These are phyloP conservation scores for Lethenteron camtschaticum DNA, from an alignment of 2,113 vertebrate species.

Conservation along the genomic window DNA sequence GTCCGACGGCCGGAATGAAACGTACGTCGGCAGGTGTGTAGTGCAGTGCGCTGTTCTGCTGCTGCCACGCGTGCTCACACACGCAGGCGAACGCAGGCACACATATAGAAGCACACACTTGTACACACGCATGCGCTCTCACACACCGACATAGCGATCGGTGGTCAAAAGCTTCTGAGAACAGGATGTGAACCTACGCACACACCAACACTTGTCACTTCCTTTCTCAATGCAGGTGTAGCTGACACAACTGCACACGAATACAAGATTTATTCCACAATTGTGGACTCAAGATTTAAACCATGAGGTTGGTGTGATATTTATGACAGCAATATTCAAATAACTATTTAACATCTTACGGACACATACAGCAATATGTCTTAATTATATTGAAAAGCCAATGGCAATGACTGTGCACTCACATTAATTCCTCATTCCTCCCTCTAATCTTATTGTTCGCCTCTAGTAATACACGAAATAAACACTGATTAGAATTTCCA, in stretches of 20 bases:
- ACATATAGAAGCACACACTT: not conserved
- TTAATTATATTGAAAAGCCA: not conserved
- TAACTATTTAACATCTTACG: not conserved
- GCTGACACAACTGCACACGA: not conserved
- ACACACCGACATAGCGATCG: not conserved
- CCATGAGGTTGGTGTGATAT: not conserved
- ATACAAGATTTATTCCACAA: not conserved
- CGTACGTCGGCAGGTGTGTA: too few relatives aligned
- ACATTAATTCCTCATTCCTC: too few relatives aligned
- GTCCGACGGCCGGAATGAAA: too few relatives aligned
- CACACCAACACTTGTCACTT: not conserved
- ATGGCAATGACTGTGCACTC: not conserved
- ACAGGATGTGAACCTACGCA: not conserved
- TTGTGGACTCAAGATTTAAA: not conserved
- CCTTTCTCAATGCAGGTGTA: slow-evolving; percentile 3
- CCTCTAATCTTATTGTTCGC: too few relatives aligned
- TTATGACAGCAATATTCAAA: not conserved
- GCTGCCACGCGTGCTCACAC: not conserved
- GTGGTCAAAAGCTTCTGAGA: not conserved
- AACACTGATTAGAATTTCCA: too few relatives aligned
- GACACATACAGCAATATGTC: not conserved
- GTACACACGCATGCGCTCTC: not conserved
- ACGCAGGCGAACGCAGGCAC: not conserved
- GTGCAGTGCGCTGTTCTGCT: too few relatives aligned
- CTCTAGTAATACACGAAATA: too few relatives aligned